Evolutionary conservation across 2,888 invertebrate species (phyloP), one percentile per base, ranked within the genome.

Genomic region (Dinocampus coccinellae): DNA sequence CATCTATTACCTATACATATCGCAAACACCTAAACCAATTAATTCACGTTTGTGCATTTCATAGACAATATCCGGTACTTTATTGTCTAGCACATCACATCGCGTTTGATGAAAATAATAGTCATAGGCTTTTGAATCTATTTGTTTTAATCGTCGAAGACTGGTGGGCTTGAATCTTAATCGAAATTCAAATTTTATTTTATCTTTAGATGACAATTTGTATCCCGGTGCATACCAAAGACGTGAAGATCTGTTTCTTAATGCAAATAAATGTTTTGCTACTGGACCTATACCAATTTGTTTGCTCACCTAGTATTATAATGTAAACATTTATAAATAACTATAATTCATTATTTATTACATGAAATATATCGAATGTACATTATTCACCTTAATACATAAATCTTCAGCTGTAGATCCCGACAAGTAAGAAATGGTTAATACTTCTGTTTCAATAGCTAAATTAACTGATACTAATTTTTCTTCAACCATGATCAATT

Each of bases 21-120:
- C 96, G 65, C 94, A 92, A 69, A 96, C 95, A 10, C 95, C 95
- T 65, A 97, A 89, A 0, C 97, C 97, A 68, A 96, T 89, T 1
- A 96, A 90, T 87, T 95, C 93, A 72, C 92, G 90, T 83, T 93
- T 93, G 80, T 93, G 92, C 72, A 92, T 92, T 66, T 94, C 94
- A 87, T 94, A 95, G 73, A 92, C 90, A 73, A 95, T 92, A 84
- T 95, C 95, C 7, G 93, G 91, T 75, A 97, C 93, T 83, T 92
- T 92, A 82, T 93, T 94, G 69, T 93, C 91, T 72, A 95, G 90
- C 58, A 97, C 93, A 90, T 97, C 97, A 83, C 91, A 90, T 34
- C 95, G 90, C 57, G 93, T 94, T 91, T 96, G 97, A 87, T 93
- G 92, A 84, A 95, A 97, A 83, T 93, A 93, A 86, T 96, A 97